Conservation (phyloP, 2,888 invertebrate genomes). For the Hyppa rectilinea region DNA sequence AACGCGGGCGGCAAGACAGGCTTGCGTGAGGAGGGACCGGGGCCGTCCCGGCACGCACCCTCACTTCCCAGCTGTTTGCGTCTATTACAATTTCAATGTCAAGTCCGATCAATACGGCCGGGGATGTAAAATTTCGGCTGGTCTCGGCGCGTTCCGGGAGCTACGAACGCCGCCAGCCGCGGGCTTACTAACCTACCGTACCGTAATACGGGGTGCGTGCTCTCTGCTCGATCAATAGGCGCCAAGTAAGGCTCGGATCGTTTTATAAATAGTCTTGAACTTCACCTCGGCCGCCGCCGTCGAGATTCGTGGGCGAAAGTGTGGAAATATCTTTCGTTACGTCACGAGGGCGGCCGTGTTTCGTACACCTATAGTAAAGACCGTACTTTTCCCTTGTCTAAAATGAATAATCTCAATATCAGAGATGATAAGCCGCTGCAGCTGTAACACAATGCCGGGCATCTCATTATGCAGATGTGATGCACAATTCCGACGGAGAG, state of each 20-base stretch:
- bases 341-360: slow-evolving; percentile 70
- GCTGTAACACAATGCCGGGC: slow-evolving; percentile 78
- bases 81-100: slow-evolving; percentile 90
- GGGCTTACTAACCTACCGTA: slow-evolving; percentile 90
- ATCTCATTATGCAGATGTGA: slow-evolving; percentile 86
- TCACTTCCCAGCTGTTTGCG: slow-evolving; percentile 88
- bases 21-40: slow-evolving; percentile 77
- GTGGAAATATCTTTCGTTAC: slow-evolving; percentile 77
- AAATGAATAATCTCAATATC: slow-evolving; percentile 75
- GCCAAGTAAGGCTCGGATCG: slow-evolving; percentile 85
- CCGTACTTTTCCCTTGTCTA: slow-evolving; percentile 67
- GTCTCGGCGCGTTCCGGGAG: slow-evolving; percentile 88
- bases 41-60: slow-evolving; percentile 82
- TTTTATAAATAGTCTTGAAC: slow-evolving; percentile 90
- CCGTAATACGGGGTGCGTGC: slow-evolving; percentile 89
- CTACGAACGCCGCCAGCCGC: slow-evolving; percentile 79
- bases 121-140: slow-evolving; percentile 89
- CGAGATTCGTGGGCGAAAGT: slow-evolving; percentile 84
- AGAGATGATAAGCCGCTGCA: slow-evolving; percentile 77
- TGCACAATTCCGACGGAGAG: slow-evolving; percentile 81
- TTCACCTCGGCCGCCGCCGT: slow-evolving; percentile 83
- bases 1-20: slow-evolving; percentile 67
- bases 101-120: slow-evolving; percentile 90
- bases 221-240: slow-evolving; percentile 87
- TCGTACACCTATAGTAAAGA: slow-evolving; percentile 57